phyloP scores from a whole-genome alignment of 2,113 vertebrate genomes.

The Peromyscus maniculatus region DNA sequence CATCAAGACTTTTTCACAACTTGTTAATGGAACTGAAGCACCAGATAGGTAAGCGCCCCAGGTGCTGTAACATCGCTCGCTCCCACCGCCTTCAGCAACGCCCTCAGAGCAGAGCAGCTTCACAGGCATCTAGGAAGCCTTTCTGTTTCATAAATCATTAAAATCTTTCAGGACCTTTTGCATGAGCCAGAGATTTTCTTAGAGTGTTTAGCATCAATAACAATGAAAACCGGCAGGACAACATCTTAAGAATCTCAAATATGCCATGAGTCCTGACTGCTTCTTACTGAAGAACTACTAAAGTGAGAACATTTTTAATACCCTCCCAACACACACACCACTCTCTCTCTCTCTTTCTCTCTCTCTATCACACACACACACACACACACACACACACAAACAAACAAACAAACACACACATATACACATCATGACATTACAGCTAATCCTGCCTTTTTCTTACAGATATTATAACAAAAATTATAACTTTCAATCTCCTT shows the following conservation, averaged over 20 bases:
- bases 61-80: conserved; percentile 83
- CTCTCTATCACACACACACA: background rate
- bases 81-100: conserved; percentile 78
- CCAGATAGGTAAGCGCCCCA: conserved; percentile 84
- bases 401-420: background rate
- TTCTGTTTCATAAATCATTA: conserved; percentile 89
- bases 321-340: too few relatives aligned
- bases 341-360: background rate
- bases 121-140: conserved; percentile 82
- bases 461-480: conserved; percentile 75
- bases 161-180: conserved; percentile 85
- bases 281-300: conserved; percentile 85
- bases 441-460: conserved; percentile 82
- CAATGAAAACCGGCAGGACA: conserved; percentile 86
- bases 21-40: conserved; percentile 86
- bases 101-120: conserved; percentile 80
- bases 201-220: conserved; percentile 88
- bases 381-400: background rate
- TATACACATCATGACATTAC: conserved; percentile 72
- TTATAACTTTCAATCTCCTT: conserved; percentile 77
- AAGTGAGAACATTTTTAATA: conserved; percentile 83
- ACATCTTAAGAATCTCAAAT: conserved; percentile 85
- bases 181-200: conserved; percentile 86
- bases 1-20: conserved; percentile 84
- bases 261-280: conserved; percentile 77